phyloP scores from a whole-genome alignment of 2,888 invertebrate genomes.

The Melanophora roralis region DNA sequence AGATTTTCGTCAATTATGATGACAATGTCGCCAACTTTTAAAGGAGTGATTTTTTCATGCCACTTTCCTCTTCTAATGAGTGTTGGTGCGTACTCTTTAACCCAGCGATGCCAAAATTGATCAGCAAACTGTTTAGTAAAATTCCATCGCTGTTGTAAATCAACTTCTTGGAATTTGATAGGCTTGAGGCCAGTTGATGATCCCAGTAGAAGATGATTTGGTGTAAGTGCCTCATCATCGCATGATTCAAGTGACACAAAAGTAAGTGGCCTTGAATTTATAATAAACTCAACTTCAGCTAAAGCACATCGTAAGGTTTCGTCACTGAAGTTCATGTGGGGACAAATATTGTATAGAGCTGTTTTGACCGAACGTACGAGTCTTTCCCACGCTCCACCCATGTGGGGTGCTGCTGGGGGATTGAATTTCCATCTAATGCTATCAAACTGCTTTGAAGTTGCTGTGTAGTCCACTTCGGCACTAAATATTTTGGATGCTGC shows the following conservation, averaged over 20 bases:
- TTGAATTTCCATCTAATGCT: slow-evolving; percentile 42
- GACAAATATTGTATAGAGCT: slow-evolving; percentile 17
- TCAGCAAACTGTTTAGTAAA: slow-evolving; percentile 51
- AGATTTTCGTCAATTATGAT: slow-evolving; percentile 45
- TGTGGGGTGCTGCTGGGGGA: slow-evolving; percentile 19
- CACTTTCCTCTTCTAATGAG: slow-evolving; percentile 49
- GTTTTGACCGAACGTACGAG: slow-evolving; percentile 40
- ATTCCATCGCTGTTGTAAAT: slow-evolving; percentile 56
- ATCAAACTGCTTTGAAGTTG: background rate
- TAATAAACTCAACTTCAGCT: slow-evolving; percentile 46
- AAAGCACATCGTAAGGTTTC: slow-evolving; percentile 21
- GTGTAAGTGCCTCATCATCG: slow-evolving; percentile 49
- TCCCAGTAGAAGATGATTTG: slow-evolving; percentile 45
- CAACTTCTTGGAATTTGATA: slow-evolving; percentile 3
- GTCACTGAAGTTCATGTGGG: background rate
- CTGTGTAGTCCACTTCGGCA: background rate
- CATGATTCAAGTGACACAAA: slow-evolving; percentile 27
- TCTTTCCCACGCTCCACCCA: slow-evolving; percentile 21
- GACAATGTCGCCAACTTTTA: slow-evolving; percentile 50
- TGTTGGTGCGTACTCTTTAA: slow-evolving; percentile 47
- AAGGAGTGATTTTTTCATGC: slow-evolving; percentile 34
- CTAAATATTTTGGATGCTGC: slow-evolving; percentile 18
- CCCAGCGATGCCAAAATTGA: slow-evolving; percentile 52
- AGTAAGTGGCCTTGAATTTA: background rate
- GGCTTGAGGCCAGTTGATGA: slow-evolving; percentile 26